Base-by-base conservation (phyloP, 2,113 vertebrate genomes). In the Ardeotis arabs region DNA sequence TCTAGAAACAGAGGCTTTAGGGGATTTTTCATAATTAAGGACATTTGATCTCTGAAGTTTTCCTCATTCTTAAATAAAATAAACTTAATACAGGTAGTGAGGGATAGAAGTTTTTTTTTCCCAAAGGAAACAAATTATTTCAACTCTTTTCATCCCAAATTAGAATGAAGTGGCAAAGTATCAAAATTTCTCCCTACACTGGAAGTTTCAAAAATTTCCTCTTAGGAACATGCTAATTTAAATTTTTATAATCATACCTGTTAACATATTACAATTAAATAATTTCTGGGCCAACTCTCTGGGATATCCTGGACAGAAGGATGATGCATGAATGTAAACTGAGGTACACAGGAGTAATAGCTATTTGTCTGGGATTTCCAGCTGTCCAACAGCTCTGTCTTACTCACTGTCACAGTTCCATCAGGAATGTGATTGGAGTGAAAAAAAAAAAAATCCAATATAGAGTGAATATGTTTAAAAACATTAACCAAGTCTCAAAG, bases 1-100 rank as follows among this genome's bases (percentile, higher is more conserved):
- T 52, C 8, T 70, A 81, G n/a, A 84, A 94, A 52, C 1, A 41
- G 15, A 91, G 6, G 10, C 33, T 94, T 89, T 87, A 66, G 55
- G 52, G 37, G 12, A 87, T 78, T 92, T 94, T 95, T 89, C 70
- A 77, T 85, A 87, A 85, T 93, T 92, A 74, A 90, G 13, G 6
- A 85, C 35, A 53, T 79, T 77, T 81, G n/a, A 55, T 72, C 8
- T 80, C 53, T 82, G 45, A 74, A 45, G 60, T 52, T 86, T 90
- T 81, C 14, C 68, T 78, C 49, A 84, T 44, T 10, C 12, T 69
- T 77, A 81, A 94, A 82, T 91, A 81, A 91, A 91, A 68, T 27
- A 63, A 29, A 1, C 66, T 45, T 70, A 55, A 41, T 68, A 22
- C 33, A 87, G 12, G 37, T 68, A 64, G 12, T 18, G 77, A 20